phyloP scores from a whole-genome alignment of 2,113 vertebrate species.

The Oriolus oriolus region DNA sequence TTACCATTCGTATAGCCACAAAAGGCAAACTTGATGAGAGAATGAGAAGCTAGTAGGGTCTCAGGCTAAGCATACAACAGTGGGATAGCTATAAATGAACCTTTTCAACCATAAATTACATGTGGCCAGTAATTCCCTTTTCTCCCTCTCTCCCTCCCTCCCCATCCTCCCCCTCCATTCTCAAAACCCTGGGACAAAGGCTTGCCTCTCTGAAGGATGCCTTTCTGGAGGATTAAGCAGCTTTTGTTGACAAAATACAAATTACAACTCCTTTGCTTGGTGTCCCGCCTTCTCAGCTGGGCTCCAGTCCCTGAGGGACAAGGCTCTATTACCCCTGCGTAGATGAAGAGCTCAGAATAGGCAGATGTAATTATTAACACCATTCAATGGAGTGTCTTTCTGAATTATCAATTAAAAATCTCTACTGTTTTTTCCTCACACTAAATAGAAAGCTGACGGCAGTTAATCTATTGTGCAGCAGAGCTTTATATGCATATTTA shows the following conservation, averaged over 20 bases:
- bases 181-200: conserved; percentile 73
- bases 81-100: conserved; percentile 74
- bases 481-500: conserved; percentile 61
- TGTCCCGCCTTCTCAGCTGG: conserved; percentile 72
- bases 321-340: conserved; percentile 53
- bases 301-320: conserved; percentile 55
- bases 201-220: conserved; percentile 69
- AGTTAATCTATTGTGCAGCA: conserved; percentile 54
- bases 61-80: conserved; percentile 68
- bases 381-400: conserved; percentile 61
- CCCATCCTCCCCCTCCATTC: conserved; percentile 39
- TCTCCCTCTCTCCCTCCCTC: conserved; percentile 35
- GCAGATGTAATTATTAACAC: conserved; percentile 68
- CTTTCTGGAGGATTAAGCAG: conserved; percentile 79
- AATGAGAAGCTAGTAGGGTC: conserved; percentile 62
- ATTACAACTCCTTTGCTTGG: conserved; percentile 74
- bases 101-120: conserved; percentile 76
- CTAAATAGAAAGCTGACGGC: conserved; percentile 43
- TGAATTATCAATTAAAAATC: conserved; percentile 68
- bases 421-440: conserved; percentile 47
- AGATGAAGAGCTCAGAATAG: conserved; percentile 62
- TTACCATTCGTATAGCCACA: conserved; percentile 64
- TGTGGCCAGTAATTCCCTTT: conserved; percentile 72
- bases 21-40: conserved; percentile 69
- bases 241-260: conserved; percentile 85